A percentile compares a stretch with the other conserved stretches of the same genome.
Conservation (phyloP, 2,888 invertebrate genomes). For the Galeruca laticollis region DNA sequence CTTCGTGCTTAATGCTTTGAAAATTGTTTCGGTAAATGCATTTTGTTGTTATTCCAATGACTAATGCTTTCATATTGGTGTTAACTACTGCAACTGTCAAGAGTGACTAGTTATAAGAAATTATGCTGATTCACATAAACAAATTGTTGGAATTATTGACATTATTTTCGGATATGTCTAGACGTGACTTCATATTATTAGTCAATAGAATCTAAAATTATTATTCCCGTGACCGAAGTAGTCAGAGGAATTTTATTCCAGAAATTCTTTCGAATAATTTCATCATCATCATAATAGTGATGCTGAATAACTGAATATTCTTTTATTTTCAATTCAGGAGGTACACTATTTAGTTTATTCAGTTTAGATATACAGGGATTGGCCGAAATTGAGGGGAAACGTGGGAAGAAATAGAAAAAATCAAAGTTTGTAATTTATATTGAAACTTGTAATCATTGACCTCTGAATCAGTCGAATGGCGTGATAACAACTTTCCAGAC, state of each 20-base stretch:
- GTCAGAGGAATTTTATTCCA: conserved; percentile 10
- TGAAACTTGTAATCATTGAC: no score
- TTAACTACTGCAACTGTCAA: not conserved
- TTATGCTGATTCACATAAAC: conserved; percentile 2
- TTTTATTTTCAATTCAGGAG: no score
- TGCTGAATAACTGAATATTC: no score
- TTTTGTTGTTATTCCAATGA: not conserved
- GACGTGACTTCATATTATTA: conserved; percentile 14
- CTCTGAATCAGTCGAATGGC: no score
- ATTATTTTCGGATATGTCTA: not conserved
- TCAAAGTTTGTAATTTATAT: no score
- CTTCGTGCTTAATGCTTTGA: not conserved
- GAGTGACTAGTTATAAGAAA: not conserved
- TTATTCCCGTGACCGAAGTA: not conserved
- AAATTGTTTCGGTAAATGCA: not conserved
- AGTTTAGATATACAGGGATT: no score
- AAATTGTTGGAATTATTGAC: not conserved
- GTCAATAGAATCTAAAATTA: conserved; percentile 15
- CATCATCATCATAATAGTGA: no score
- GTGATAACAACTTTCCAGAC: no score
- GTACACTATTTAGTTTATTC: no score
- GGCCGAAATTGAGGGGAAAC: no score
- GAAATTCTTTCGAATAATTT: not conserved
- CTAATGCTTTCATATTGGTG: not conserved
- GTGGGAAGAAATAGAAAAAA: no score